Conservation (phyloP, 1,140 invertebrate genomes). For the Eriosoma lanigerum region DNA sequence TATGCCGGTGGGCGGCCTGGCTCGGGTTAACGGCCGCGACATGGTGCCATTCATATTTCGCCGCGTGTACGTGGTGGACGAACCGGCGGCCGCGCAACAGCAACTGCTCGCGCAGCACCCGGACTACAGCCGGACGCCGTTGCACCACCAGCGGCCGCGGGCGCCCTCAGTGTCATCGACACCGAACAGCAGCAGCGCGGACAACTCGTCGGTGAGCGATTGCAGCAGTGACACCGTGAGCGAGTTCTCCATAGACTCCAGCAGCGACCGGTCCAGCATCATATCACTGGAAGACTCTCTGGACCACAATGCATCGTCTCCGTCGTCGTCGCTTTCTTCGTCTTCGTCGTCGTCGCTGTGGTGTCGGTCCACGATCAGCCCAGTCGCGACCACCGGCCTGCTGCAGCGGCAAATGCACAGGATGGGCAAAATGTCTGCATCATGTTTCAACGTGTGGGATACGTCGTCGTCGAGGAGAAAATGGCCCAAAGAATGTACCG, state of each 20-base stretch:
- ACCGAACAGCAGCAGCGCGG: slow-evolving; percentile 54
- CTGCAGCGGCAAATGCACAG: slow-evolving; percentile 6
- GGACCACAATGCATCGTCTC: slow-evolving; percentile 55
- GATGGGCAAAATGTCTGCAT: slow-evolving; percentile 53
- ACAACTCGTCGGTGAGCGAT: slow-evolving; percentile 60
- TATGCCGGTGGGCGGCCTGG: slow-evolving; percentile 59
- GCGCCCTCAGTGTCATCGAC: slow-evolving; percentile 52
- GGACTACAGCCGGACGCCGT: background rate
- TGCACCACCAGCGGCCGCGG: slow-evolving; percentile 10
- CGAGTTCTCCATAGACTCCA: slow-evolving; percentile 64
- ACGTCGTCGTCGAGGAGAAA: slow-evolving; percentile 57
- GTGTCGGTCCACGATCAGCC: background rate
- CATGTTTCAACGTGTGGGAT: slow-evolving; percentile 56
- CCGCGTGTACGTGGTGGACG: slow-evolving; percentile 62
- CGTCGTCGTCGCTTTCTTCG: slow-evolving; percentile 52
- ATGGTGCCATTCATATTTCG: slow-evolving; percentile 60
- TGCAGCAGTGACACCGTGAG: slow-evolving; percentile 63
- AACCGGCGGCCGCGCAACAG: slow-evolving; percentile 52
- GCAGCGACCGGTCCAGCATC: slow-evolving; percentile 64
- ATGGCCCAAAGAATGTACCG: slow-evolving; percentile 61
- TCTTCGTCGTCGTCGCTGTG: slow-evolving; percentile 53
- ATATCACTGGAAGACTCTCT: slow-evolving; percentile 63
- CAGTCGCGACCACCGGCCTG: background rate
- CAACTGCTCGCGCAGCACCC: background rate
- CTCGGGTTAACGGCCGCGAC: background rate